Evolutionary conservation across 2,797 vertebrate genomes (phyloP).

Genomic region (Emys orbicularis): DNA sequence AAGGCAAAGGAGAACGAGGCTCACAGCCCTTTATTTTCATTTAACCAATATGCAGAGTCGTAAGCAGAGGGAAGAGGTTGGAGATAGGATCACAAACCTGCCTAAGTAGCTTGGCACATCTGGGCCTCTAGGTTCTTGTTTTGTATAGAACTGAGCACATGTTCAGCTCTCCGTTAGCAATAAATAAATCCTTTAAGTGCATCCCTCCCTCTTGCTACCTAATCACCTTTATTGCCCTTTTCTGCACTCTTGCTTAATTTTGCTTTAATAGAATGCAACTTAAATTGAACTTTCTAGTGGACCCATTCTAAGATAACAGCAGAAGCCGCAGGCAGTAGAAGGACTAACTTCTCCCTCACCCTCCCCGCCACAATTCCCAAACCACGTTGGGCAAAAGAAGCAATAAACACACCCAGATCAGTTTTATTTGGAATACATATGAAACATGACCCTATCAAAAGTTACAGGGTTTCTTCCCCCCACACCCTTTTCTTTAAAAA

Average conservation of each 20-base stretch:
- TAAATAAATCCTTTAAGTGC: neutral
- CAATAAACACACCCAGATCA: neutral
- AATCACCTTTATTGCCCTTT: neutral
- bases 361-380: neutral
- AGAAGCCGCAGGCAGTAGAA: neutral
- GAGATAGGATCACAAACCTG: neutral
- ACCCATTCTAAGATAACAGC: neutral
- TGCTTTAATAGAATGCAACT: neutral
- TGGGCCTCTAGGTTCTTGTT: neutral
- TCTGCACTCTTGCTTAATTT: neutral
- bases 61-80: no score
- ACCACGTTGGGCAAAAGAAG: neutral
- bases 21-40: neutral
- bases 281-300: neutral
- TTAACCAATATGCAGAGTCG: neutral
- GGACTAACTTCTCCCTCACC: neutral
- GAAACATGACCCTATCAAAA: constrained; percentile 53
- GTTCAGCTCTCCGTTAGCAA: no score
- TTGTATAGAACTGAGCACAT: neutral
- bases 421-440: constrained; percentile 39
- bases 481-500: neutral
- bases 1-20: neutral
- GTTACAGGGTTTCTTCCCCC: neutral
- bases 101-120: no score
- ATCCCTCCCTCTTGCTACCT: neutral